Evolutionary conservation across 2,888 invertebrate species (phyloP).

Genomic region (Drosophila rellima): DNA sequence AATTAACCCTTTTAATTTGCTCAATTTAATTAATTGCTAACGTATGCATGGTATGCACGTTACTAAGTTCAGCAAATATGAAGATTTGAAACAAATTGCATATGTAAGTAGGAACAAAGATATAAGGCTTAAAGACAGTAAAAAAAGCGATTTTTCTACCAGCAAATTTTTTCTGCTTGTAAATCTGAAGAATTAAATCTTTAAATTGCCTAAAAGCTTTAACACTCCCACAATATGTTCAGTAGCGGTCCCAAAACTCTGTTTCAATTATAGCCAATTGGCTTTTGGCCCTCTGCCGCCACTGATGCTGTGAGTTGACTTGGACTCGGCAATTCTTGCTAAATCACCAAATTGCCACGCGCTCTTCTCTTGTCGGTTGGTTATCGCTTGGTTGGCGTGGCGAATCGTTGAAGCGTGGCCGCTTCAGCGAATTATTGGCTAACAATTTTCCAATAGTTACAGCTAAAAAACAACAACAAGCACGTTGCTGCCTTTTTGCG

Average conservation of each 20-base stretch:
- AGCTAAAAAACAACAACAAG: conserved; percentile 36
- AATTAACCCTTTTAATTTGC: neutral
- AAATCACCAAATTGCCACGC: conserved; percentile 43
- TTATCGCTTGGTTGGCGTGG: conserved; percentile 39
- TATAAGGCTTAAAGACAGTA: too few species aligned
- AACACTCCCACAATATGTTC: conserved; percentile 7
- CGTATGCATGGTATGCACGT: too few species aligned
- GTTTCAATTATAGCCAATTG: conserved; percentile 40
- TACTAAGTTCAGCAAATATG: too few species aligned
- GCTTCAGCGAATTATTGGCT: conserved; percentile 73
- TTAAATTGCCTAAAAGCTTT: neutral
- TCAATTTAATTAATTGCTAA: neutral
- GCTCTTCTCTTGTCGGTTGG: conserved; percentile 34
- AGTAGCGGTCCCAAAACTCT: conserved; percentile 13
- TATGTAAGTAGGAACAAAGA: too few species aligned
- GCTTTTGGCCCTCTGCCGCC: conserved; percentile 12
- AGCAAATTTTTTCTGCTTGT: neutral
- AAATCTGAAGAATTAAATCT: neutral
- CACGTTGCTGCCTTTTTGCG: conserved; percentile 11
- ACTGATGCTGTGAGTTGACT: neutral
- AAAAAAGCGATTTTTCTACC: too few species aligned
- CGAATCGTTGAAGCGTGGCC: conserved; percentile 74
- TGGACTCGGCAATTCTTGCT: conserved; percentile 23
- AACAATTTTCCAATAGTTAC: conserved; percentile 72
- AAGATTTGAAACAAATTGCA: too few species aligned